A percentile compares a stretch with the other conserved stretches of the same genome.
These are phyloP conservation scores for Cheracebus regulus DNA, from an alignment of 2,797 vertebrate species.

Conservation along the genomic window DNA sequence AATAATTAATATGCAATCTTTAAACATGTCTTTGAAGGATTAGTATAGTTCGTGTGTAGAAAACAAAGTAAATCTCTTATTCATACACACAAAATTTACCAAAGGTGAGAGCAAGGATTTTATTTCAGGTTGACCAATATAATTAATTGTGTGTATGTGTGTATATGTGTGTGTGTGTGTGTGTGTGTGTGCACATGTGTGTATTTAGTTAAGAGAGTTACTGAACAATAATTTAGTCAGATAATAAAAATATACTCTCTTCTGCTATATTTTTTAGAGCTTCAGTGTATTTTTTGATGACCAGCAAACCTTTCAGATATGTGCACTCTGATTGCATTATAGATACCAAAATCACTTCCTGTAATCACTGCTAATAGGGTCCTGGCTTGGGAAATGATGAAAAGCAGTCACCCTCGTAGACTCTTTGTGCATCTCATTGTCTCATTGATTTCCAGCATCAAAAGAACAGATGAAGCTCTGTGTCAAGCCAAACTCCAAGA, in stretches of 20 bases:
- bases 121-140: not conserved
- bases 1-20: not conserved
- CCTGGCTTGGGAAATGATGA: not conserved
- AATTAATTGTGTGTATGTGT: not conserved
- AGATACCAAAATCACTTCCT: not conserved
- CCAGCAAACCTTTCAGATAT: not conserved
- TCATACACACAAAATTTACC: not conserved
- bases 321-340: not conserved
- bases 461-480: not conserved
- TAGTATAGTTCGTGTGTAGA: not conserved
- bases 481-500: not conserved
- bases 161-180: not conserved
- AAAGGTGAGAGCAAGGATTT: not conserved
- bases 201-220: not conserved
- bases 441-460: not conserved
- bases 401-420: not conserved
- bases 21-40: not conserved
- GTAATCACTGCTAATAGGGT: not conserved
- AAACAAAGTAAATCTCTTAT: not conserved
- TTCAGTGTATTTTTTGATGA: not conserved
- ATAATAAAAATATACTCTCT: not conserved
- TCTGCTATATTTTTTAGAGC: not conserved
- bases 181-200: fast-evolving
- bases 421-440: not conserved
- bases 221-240: not conserved